Percentiles rank a stretch among this genome's conserved stretches.
phyloP scores from a whole-genome alignment of 1,140 invertebrate species.

The Leptestheria dahalacensis region DNA sequence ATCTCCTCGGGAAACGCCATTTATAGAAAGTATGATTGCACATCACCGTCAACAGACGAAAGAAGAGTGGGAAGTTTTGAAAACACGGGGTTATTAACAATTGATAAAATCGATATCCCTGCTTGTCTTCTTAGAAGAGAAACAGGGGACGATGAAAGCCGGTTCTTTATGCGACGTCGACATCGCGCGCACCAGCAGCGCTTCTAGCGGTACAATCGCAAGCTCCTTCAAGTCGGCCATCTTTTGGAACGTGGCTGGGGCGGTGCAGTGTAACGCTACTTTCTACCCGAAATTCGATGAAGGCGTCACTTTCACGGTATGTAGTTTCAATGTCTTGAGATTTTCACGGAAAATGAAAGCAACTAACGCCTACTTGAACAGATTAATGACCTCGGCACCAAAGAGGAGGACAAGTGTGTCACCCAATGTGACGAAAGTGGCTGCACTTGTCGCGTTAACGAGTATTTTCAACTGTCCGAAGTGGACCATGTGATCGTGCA shows the following conservation, averaged over 20 bases:
- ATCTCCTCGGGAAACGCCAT: too few relatives aligned
- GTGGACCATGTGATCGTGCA: not conserved
- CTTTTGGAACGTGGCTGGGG: slow-evolving; percentile 10
- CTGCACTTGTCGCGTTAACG: slow-evolving; percentile 2
- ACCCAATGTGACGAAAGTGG: slow-evolving; percentile 1
- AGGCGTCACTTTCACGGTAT: slow-evolving; percentile 7
- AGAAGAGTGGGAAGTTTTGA: too few relatives aligned
- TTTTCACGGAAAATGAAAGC: too few relatives aligned
- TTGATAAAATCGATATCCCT: not conserved
- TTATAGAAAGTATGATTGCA: too few relatives aligned
- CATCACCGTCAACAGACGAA: too few relatives aligned
- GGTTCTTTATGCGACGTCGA: slow-evolving; percentile 7
- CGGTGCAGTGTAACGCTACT: slow-evolving; percentile 7
- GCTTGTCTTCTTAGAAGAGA: not conserved
- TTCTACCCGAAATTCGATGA: slow-evolving; percentile 2
- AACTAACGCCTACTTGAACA: too few relatives aligned
- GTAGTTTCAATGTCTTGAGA: too few relatives aligned
- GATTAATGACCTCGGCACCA: not conserved
- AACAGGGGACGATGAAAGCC: not conserved
- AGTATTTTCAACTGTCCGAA: not conserved
- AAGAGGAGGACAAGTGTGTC: slow-evolving; percentile 2
- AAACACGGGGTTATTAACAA: not conserved
- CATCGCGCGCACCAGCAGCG: not conserved
- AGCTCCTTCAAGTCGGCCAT: slow-evolving; percentile 2
- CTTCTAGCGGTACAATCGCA: not conserved